Evolutionary conservation across 2,888 invertebrate species (phyloP).

Genomic region (Hetaerina titia): DNA sequence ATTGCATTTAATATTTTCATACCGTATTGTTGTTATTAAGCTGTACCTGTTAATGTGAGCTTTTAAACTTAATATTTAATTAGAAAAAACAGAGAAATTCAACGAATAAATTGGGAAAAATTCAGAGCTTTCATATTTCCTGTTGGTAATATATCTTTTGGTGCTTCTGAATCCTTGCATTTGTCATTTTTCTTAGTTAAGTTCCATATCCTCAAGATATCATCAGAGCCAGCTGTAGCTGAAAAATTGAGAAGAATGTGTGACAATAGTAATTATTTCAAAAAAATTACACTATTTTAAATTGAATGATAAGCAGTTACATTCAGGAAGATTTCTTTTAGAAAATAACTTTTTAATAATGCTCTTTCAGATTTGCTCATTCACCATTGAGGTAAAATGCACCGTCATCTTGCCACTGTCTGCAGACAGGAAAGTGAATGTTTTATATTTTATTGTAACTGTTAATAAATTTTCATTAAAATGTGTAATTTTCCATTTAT

Average conservation of each 20-base stretch:
- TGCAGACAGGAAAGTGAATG: too few relatives aligned
- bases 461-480: too few relatives aligned
- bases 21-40: neutral
- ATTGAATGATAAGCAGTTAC: neutral
- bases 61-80: neutral
- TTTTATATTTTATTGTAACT: too few relatives aligned
- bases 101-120: slow-evolving; percentile 47
- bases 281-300: neutral
- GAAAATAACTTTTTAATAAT: too few relatives aligned
- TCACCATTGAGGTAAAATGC: too few relatives aligned
- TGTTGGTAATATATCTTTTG: neutral
- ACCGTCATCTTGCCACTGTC: too few relatives aligned
- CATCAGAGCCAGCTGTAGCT: slow-evolving; percentile 56
- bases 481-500: too few relatives aligned
- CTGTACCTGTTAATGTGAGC: neutral
- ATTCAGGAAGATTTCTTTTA: too few relatives aligned
- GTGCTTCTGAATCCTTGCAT: neutral
- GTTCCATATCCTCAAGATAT: slow-evolving; percentile 53
- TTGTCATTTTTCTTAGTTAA: neutral
- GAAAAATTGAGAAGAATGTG: neutral
- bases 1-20: neutral
- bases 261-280: neutral
- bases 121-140: neutral
- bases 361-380: too few relatives aligned
- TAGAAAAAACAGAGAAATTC: neutral